Evolutionary conservation across 2,113 vertebrate species (phyloP).

Genomic region (Brachyhypopomus gauderio): DNA sequence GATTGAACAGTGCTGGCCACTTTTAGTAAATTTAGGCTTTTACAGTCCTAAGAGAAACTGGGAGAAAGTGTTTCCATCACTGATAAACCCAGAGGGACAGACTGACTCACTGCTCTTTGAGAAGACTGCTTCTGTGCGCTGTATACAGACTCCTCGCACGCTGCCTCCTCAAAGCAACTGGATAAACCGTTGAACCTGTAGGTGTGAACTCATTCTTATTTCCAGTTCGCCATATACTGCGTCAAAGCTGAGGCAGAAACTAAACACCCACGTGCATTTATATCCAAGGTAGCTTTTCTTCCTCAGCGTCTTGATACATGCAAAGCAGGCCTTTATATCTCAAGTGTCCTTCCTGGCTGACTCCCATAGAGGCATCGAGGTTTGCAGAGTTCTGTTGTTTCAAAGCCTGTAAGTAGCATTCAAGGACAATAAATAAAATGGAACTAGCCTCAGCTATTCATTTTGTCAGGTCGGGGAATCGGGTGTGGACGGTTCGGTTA

Average conservation of each 20-base stretch:
- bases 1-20: slow-evolving; percentile 2
- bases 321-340: neutral
- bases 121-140: neutral
- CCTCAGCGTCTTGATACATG: too few relatives aligned
- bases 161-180: neutral
- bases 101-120: neutral
- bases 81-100: neutral
- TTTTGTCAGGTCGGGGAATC: slow-evolving; percentile 8
- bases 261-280: neutral
- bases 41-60: neutral
- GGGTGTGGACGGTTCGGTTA: slow-evolving; percentile 1
- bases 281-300: neutral
- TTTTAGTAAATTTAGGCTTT: neutral
- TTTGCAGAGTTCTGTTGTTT: neutral
- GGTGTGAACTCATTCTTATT: neutral
- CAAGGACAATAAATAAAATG: neutral
- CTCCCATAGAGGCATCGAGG: neutral
- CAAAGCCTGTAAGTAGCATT: neutral
- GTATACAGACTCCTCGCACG: neutral
- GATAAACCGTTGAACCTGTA: neutral
- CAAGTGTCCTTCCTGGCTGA: neutral
- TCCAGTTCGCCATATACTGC: neutral
- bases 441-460: neutral
- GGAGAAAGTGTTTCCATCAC: neutral
- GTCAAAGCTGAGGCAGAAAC: too few relatives aligned